Evolutionary conservation across 1,140 invertebrate species (phyloP).

Genomic region (Papilio polytes): DNA sequence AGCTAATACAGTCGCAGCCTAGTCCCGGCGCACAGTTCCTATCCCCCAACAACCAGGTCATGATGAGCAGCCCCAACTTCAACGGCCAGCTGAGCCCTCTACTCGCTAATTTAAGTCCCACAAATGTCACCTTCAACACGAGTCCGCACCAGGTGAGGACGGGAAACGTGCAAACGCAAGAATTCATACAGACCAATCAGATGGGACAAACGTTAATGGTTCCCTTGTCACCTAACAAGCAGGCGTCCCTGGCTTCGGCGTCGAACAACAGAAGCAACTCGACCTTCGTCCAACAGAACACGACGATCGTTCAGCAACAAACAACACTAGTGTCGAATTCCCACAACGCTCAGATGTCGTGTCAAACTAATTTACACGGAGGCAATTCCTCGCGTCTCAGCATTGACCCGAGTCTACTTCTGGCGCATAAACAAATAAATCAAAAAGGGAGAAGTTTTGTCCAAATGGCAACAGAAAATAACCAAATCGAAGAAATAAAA

Average conservation of each 20-base stretch:
- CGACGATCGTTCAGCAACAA: slow-evolving; percentile 86
- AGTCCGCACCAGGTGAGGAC: slow-evolving; percentile 84
- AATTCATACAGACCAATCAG: slow-evolving; percentile 88
- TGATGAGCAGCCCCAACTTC: slow-evolving; percentile 89
- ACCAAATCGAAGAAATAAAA: slow-evolving; percentile 43
- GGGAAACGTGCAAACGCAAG: slow-evolving; percentile 86
- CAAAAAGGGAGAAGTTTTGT: slow-evolving; percentile 54
- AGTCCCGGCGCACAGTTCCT: slow-evolving; percentile 89
- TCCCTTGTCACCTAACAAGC: slow-evolving; percentile 86
- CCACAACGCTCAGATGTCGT: slow-evolving; percentile 79
- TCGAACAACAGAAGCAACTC: slow-evolving; percentile 88
- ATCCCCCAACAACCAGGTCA: slow-evolving; percentile 89
- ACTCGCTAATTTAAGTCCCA: slow-evolving; percentile 89
- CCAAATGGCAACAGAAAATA: slow-evolving; percentile 50
- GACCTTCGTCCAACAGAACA: slow-evolving; percentile 89
- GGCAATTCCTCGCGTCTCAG: slow-evolving; percentile 76
- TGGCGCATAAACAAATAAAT: slow-evolving; percentile 59
- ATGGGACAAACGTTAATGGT: slow-evolving; percentile 92
- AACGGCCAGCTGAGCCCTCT: slow-evolving; percentile 92
- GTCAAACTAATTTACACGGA: slow-evolving; percentile 60
- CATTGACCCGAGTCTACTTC: slow-evolving; percentile 77
- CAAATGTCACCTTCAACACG: slow-evolving; percentile 87
- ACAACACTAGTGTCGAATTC: slow-evolving; percentile 89
- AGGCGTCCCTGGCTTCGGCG: slow-evolving; percentile 84
- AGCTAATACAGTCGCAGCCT: slow-evolving; percentile 88